phyloP scores from a whole-genome alignment of 2,797 vertebrate genomes.

The Siniperca scherzeri region DNA sequence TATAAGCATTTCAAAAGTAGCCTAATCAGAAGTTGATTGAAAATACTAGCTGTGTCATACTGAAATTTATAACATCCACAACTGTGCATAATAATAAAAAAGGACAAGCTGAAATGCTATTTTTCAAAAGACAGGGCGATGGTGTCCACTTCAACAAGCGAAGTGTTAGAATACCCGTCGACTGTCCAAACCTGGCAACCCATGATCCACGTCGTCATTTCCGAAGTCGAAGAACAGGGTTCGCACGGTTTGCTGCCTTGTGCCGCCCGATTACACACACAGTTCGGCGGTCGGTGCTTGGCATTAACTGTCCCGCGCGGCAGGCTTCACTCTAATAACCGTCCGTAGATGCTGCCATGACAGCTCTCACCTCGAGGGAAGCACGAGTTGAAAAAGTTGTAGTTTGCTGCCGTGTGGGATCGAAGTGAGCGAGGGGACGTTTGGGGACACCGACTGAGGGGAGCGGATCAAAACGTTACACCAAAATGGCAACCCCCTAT shows the following conservation, averaged over 20 bases:
- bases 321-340: not conserved
- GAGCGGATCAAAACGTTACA: slow-evolving; percentile 81
- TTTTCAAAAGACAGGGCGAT: not conserved
- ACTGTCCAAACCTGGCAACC: slow-evolving; percentile 72
- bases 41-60: not conserved
- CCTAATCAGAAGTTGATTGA: no score
- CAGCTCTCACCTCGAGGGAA: not conserved
- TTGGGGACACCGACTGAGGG: slow-evolving; percentile 31
- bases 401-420: slow-evolving; percentile 9
- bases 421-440: slow-evolving; percentile 13
- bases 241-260: slow-evolving; percentile 43
- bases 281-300: not conserved
- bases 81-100: not conserved
- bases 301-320: not conserved
- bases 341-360: slow-evolving; percentile 41
- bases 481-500: slow-evolving; percentile 98
- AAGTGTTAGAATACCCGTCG: not conserved
- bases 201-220: slow-evolving; percentile 76
- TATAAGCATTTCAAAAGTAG: not conserved
- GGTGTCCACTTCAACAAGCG: not conserved
- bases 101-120: not conserved
- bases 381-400: slow-evolving; percentile 2
- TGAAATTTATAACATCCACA: not conserved
- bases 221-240: slow-evolving; percentile 59
- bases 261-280: not conserved